Percentiles rank a stretch among this genome's conserved stretches.
These are phyloP conservation scores for Siderastrea siderea DNA, from an alignment of 92 coral and sea anemone genomes.

Conservation along the genomic window DNA sequence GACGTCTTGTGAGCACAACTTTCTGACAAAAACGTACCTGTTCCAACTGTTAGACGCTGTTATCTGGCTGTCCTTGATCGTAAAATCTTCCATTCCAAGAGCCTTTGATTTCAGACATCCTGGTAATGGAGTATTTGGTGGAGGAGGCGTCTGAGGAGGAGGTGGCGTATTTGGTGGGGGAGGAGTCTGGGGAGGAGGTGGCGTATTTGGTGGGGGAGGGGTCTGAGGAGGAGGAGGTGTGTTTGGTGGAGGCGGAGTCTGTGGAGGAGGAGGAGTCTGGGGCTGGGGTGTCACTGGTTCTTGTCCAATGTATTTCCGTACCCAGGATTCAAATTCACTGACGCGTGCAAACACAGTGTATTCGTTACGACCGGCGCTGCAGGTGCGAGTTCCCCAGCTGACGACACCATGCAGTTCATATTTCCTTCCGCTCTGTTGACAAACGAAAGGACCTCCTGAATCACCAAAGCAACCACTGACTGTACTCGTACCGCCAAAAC, in stretches of 20 bases:
- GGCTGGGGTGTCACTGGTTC: conserved; percentile 25
- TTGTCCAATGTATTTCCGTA: conserved; percentile 69
- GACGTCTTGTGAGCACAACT: neutral
- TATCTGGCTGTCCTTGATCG: conserved; percentile 60
- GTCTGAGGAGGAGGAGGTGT: conserved; percentile 52
- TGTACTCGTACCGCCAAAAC: conserved; percentile 83
- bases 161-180: conserved; percentile 55
- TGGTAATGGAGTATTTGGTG: conserved; percentile 15
- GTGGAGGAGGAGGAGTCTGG: conserved; percentile 32
- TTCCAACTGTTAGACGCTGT: conserved; percentile 62
- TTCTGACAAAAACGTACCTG: conserved; percentile 26
- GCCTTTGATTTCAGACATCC: conserved; percentile 53
- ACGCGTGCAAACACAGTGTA: conserved; percentile 88
- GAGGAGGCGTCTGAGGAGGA: conserved; percentile 35
- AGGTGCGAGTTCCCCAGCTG: conserved; percentile 87
- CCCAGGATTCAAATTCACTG: conserved; percentile 78
- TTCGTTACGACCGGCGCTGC: conserved; percentile 83
- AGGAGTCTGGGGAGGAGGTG: conserved; percentile 43
- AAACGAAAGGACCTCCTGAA: conserved; percentile 90
- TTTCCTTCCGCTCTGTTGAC: conserved; percentile 40
- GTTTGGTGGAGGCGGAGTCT: conserved; percentile 57
- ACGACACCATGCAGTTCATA: conserved; percentile 81
- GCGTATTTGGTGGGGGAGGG: conserved; percentile 15
- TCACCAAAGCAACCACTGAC: conserved; percentile 90
- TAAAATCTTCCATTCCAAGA: conserved; percentile 64